Base-by-base conservation (phyloP, 2,113 vertebrate species). In the Phalacrocorax carbo region DNA sequence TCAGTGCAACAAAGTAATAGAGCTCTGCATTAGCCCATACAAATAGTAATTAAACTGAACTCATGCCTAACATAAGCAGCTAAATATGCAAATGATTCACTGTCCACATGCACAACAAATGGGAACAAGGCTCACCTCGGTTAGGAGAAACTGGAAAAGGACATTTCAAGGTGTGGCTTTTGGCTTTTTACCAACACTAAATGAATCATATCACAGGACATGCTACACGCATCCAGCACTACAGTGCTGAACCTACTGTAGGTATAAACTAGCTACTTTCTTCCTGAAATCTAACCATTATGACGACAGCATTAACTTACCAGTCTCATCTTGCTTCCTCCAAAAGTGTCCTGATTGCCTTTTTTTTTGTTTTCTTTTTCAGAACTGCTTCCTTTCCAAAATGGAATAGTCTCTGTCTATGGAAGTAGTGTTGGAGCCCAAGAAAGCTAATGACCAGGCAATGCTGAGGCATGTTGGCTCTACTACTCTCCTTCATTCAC, bases 211-310 rank as follows among this genome's bases (percentile, higher is more conserved):
- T 84, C n/a, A 29, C 12, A 25, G 21, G 46, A 62, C 30, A 20
- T 0, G 0, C 42, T 57, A 34, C 17, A 42, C 1, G 1, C 70
- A 34, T n/a, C 55, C 17, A 51, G 61, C 25, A 17, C 66, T 46
- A 70, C 0, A 0, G 20, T 48, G 38, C 38, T 60, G 20, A 69
- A 60, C 27, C 49, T 69, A 40, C 40, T 76, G 13, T 27, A 61
- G 15, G 23, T 66, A 32, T 65, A n/a, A 82, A 20, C 21, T 57
- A 38, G 10, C 42, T 76, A 32, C 12, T 86, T 64, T 38, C 46
- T 61, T 66, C 46, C 46, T 40, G 46, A 92, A 75, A 68, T 54
- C 34, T 48, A 64, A 82, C 15, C 12, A 8, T 78, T 54, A 46
- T 4, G 19, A 30, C 18, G n/a, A 49, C n/a, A 82, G 34, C 15